Evolutionary conservation across 2,888 invertebrate genomes (phyloP), one percentile per base, ranked within the genome.

Genomic region (Scaptomyza tumidula): DNA sequence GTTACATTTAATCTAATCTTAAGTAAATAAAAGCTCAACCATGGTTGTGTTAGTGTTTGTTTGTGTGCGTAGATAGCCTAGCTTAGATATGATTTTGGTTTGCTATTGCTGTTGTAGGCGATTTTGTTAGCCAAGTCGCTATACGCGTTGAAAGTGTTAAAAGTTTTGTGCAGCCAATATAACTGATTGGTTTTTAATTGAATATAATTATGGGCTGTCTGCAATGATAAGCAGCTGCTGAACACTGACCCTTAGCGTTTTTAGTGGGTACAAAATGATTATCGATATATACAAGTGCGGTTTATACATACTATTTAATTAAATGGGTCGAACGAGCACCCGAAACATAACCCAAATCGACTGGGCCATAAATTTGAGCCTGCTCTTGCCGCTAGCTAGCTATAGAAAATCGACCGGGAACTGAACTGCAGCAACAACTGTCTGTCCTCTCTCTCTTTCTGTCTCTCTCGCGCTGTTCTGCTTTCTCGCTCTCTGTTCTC

Each of bases 141-240:
- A 58, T 45, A 27, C 41, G 68, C 53, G 67, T 62, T 71, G 69
- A 72, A 72, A 56, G 68, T 66, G 65, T 65, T 77, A 61, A 84
- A 64, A 33, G 33, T 33, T 49, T 16, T 71, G 63, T 61, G 45
- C 75, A 53, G 48, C 62, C 45, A 46, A 24, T 35, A 58, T 80
- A 80, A 86, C 58, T 86, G 86, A 86, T 88, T 86, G 81, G 6
- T 64, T 78, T 88, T 85, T 88, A 80, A 88, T 88, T 78, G 73
- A 60, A 69, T 61, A 69, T 71, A 88, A 73, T 87, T 73, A 63
- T 35, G 10, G 37, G 44, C 19, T 31, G 10, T n/a, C 44, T 43
- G 16, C 63, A 60, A 29, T 53, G 60, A 70, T 70, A 66, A 76
- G 29, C 65, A 53, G 50, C 50, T 48, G 50, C 41, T 46, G 27